These are phyloP conservation scores for Pollenia griseotomentosa DNA, from an alignment of 2,888 invertebrate species.

Conservation along the genomic window DNA sequence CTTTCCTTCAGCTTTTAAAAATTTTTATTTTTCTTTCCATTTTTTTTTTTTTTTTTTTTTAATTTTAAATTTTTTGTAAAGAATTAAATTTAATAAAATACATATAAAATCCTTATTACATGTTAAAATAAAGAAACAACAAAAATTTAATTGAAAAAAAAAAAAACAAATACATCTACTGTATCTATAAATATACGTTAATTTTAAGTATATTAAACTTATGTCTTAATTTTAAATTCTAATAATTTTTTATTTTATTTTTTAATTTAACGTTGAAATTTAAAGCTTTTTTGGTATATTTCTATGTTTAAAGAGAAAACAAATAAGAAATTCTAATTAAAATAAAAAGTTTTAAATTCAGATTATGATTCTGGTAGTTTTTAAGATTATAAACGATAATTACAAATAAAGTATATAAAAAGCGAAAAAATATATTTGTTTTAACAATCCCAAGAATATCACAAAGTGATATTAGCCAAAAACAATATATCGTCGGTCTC, in stretches of 20 bases:
- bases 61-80: conserved; percentile 64
- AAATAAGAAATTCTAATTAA: conserved; percentile 69
- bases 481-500: no score
- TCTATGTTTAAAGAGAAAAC: conserved; percentile 74
- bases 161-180: conserved; percentile 70
- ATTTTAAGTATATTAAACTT: conserved; percentile 74
- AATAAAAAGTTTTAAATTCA: conserved; percentile 74
- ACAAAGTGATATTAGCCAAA: no score
- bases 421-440: conserved; percentile 25
- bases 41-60: conserved; percentile 33
- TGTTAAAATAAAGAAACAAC: conserved; percentile 53
- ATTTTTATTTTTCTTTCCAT: conserved; percentile 43
- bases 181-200: conserved; percentile 75
- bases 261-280: conserved; percentile 66
- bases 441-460: no score
- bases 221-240: conserved; percentile 69
- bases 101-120: conserved; percentile 63
- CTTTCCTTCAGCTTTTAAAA: conserved; percentile 19
- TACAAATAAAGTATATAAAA: conserved; percentile 74
- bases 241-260: conserved; percentile 65
- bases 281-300: conserved; percentile 73
- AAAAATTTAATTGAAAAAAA: conserved; percentile 46
- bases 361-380: conserved; percentile 76
- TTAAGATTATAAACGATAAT: conserved; percentile 76
- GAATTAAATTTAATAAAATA: conserved; percentile 50